Evolutionary conservation across 2,113 vertebrate species (phyloP).

Genomic region (Physeter macrocephalus): DNA sequence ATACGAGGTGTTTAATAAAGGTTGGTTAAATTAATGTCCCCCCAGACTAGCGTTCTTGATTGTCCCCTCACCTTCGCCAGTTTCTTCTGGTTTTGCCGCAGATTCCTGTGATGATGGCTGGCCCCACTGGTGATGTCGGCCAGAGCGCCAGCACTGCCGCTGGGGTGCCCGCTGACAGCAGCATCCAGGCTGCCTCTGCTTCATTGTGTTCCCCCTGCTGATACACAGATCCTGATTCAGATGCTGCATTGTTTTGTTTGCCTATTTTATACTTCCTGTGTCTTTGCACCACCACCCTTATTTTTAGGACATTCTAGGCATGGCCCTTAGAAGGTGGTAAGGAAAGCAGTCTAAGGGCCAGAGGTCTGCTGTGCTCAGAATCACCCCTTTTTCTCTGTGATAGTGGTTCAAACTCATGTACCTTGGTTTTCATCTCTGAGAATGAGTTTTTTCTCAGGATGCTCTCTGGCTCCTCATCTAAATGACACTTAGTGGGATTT

Average conservation of each 20-base stretch:
- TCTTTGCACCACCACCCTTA: not conserved
- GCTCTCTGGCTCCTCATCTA: not conserved
- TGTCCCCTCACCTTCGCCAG: not conserved
- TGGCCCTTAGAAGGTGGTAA: not conserved
- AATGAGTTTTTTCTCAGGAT: not conserved
- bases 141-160: not conserved
- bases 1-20: not conserved
- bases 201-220: accelerated
- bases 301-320: not conserved
- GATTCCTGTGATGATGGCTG: not conserved
- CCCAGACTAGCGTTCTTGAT: not conserved
- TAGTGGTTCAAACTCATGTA: not conserved
- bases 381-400: not conserved
- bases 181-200: not conserved
- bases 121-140: too few relatives aligned
- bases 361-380: not conserved
- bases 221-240: not conserved
- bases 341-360: not conserved
- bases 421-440: not conserved
- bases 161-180: accelerated
- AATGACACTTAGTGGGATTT: not conserved
- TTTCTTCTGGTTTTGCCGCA: not conserved
- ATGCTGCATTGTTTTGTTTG: not conserved
- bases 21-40: not conserved
- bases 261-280: not conserved